A percentile compares a stretch with the other conserved stretches of the same genome.
phyloP scores from a whole-genome alignment of 2,113 vertebrate species.

The Mus pahari region DNA sequence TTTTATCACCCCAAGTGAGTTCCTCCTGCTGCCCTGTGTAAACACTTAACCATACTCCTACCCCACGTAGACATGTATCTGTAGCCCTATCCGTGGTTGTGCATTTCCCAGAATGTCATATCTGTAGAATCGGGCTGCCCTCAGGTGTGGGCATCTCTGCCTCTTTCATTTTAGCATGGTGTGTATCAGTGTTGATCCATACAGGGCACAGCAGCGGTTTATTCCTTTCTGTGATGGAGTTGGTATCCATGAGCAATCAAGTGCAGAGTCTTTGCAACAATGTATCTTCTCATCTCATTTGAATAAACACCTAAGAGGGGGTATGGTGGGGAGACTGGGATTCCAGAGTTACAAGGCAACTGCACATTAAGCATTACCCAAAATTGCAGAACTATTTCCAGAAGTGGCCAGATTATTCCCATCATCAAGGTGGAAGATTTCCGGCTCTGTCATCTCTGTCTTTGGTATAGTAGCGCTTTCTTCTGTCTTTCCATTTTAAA shows the following conservation, averaged over 20 bases:
- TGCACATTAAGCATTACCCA: not conserved
- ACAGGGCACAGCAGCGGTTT: not conserved
- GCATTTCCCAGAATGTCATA: not conserved
- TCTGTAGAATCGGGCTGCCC: not conserved
- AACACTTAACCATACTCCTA: not conserved
- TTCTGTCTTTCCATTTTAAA: not conserved
- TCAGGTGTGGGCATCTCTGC: not conserved
- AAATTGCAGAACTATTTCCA: not conserved
- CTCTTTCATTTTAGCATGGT: not conserved
- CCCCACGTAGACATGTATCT: not conserved
- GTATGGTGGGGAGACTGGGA: not conserved
- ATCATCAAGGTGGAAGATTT: not conserved
- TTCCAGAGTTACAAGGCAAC: not conserved
- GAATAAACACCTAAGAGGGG: not conserved
- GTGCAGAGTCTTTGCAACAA: not conserved
- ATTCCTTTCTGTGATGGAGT: not conserved
- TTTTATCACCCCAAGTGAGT: not conserved
- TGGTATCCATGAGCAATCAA: not conserved
- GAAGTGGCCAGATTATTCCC: not conserved
- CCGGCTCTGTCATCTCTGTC: not conserved
- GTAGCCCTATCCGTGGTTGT: not conserved
- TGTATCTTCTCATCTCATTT: slow-evolving; percentile 1
- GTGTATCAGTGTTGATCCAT: not conserved
- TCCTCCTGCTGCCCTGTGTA: not conserved
- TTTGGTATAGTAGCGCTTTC: not conserved